A percentile compares a stretch with the other conserved stretches of the same genome.
phyloP scores from a whole-genome alignment of 2,888 invertebrate genomes.

The Drosophila nigritarsus region DNA sequence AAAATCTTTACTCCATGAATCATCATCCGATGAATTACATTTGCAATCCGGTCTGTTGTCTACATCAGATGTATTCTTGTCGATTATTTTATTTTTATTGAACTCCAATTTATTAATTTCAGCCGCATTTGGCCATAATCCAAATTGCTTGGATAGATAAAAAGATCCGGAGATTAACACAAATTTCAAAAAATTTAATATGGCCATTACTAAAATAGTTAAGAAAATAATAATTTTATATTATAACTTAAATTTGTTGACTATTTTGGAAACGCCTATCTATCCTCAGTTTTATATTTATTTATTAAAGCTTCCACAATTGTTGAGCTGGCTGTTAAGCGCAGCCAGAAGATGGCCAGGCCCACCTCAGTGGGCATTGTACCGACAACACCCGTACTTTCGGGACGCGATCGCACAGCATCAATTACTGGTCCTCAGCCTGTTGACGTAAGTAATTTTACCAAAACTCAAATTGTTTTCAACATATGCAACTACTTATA shows the following conservation, averaged over 20 bases:
- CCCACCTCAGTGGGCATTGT: conserved; percentile 85
- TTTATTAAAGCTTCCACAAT: conserved; percentile 87
- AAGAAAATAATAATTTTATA: not conserved
- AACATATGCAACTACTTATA: not conserved
- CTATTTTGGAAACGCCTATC: conserved; percentile 17
- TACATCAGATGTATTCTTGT: not conserved
- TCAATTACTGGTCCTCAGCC: conserved; percentile 93
- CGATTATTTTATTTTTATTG: not conserved
- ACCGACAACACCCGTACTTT: conserved; percentile 87
- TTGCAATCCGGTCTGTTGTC: not conserved
- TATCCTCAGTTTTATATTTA: not conserved
- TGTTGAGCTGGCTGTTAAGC: conserved; percentile 90
- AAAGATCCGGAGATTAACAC: conserved; percentile 30
- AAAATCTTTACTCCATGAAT: conserved; percentile 29
- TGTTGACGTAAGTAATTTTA: conserved; percentile 89
- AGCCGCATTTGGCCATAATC: conserved; percentile 11
- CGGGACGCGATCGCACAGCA: conserved; percentile 86
- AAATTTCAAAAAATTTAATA: conserved; percentile 31
- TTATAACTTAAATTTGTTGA: conserved; percentile 8
- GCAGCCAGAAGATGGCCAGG: conserved; percentile 86
- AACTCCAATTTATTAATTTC: not conserved
- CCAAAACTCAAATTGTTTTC: not conserved
- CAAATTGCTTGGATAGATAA: conserved; percentile 45
- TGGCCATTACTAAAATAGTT: conserved; percentile 36
- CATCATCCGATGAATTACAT: conserved; percentile 21